Base-by-base conservation (phyloP, 2,888 invertebrate species). In the Octonoba sinensis region DNA sequence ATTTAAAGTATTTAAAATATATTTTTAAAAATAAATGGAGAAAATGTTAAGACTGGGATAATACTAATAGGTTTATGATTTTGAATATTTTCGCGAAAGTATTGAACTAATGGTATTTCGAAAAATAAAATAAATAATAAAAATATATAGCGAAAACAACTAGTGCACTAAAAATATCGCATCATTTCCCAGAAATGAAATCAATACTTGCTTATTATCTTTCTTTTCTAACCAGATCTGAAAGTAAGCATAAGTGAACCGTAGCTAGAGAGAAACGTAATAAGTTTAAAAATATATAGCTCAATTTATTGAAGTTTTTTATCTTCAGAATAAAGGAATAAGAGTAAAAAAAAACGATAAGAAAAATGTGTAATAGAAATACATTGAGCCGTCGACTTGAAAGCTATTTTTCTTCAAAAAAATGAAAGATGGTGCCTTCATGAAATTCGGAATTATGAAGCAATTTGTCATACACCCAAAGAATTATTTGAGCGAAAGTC, bases 381-480 rank as follows among this genome's bases (percentile, higher is more conserved):
- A 65, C 65, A 78, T 57, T 59, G 78, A 66, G 22, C 57, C 71
- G 57, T 24, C 66, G 20, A 18, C 59, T 78, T 36, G 27, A 66
- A 65, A 59, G 66, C 44, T 51, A 67, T 51, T 67, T 78, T 60
- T 81, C 57, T 57, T 46, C 16, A 62, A 70, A 62, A n/a, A 73
- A 73, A 81, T 81, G 79, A 73, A 73, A 81, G 69, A 81, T 81
- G 79, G 62, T 12, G 73, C 56, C 59, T 73, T 81, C 62, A 74
- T 74, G 67, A 67, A 81, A 69, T 81, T 81, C 62, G 57, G 67
- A 60, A 81, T 74, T 81, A 74, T 81, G 73, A 62, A 81, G 62
- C 73, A 73, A 81, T 81, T 81, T 69, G 67, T 81, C 79, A 81
- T 73, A 81, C 60, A 73, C 47, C 49, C 54, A 22, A 18, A 51